Base-by-base conservation (phyloP, 2,888 invertebrate genomes). In the Strigamia transsilvanica region DNA sequence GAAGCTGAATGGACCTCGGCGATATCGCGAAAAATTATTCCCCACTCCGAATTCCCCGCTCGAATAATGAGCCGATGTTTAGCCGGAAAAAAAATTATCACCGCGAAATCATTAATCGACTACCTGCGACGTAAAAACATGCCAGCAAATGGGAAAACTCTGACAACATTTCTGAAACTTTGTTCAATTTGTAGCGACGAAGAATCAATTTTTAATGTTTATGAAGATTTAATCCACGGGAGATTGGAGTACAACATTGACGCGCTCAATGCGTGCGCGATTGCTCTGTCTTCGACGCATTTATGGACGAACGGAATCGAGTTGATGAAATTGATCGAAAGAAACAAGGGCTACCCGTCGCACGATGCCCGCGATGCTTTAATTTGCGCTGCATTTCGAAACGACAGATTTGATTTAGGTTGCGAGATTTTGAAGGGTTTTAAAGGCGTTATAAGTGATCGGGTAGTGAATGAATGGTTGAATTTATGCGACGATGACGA, bases 121-220 rank as follows among this genome's bases (percentile, higher is more conserved):
- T 51, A 51, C 12, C 12, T 51, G 6, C 10, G 12, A 1, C 51
- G 12, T 12, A 51, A 51, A 51, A 51, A 51, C 51, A 13, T 51
- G n/a, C 0, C 51, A 2, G 6, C 51, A 13, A 51, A 51, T 18
- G 15, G 15, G 6, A 10, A 6, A 51, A 51, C 51, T 18, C 15
- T 51, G 4, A 3, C 15, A 6, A 10, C 18, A 51, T 51, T 51
- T 51, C 18, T 51, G 18, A 51, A 51, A 51, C 51, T 51, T 51
- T 51, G 51, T 51, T 51, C 51, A 18, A 42, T 91, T 91, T 83
- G 85, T 89, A n/a, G 89, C 89, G 82, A 90, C 95, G 83, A 89
- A 94, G 78, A 89, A 93, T 10, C 91, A 91, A 84, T 91, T 93
- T 0, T 90, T 96, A 27, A 88, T 94, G 83, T 92, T 93, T 38